phyloP scores from a whole-genome alignment of 2,888 invertebrate species.

The Ditylenchus weischeri region DNA sequence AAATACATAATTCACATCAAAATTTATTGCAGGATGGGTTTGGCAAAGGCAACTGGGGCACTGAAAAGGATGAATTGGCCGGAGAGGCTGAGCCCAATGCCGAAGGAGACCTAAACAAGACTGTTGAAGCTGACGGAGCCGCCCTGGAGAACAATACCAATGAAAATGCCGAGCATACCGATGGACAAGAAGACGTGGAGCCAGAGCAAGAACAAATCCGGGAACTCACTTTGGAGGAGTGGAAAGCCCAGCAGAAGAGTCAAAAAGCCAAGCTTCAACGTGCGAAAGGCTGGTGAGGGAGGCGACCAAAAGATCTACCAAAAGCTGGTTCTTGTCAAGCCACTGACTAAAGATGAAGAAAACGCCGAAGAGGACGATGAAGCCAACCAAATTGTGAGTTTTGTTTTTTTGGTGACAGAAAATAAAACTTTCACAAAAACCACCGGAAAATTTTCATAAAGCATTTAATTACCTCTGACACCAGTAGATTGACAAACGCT shows the following conservation, averaged over 20 bases:
- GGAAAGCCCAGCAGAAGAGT: slow-evolving; percentile 37
- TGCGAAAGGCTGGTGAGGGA: slow-evolving; percentile 31
- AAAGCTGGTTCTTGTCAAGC: slow-evolving; percentile 37
- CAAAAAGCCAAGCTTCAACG: slow-evolving; percentile 50
- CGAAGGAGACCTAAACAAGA: neutral
- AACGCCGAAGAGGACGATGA: slow-evolving; percentile 25
- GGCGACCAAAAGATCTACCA: slow-evolving; percentile 43
- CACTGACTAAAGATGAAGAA: slow-evolving; percentile 32
- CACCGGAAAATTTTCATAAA: too few species aligned
- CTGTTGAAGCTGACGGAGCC: slow-evolving; percentile 15
- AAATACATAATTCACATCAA: neutral
- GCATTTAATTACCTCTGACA: too few species aligned
- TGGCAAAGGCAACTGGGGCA: slow-evolving; percentile 59
- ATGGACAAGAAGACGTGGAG: slow-evolving; percentile 9
- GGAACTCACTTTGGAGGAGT: slow-evolving; percentile 39
- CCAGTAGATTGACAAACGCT: too few species aligned
- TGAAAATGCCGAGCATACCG: slow-evolving; percentile 4
- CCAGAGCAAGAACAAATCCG: slow-evolving; percentile 17
- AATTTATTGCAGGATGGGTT: slow-evolving; percentile 53
- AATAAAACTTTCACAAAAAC: too few species aligned
- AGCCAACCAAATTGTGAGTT: slow-evolving; percentile 31
- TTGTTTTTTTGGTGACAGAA: neutral
- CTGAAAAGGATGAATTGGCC: slow-evolving; percentile 47
- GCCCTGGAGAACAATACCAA: neutral
- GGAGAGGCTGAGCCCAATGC: slow-evolving; percentile 43